Conservation (phyloP, 2,888 invertebrate species). For the Lapara coniferarum region DNA sequence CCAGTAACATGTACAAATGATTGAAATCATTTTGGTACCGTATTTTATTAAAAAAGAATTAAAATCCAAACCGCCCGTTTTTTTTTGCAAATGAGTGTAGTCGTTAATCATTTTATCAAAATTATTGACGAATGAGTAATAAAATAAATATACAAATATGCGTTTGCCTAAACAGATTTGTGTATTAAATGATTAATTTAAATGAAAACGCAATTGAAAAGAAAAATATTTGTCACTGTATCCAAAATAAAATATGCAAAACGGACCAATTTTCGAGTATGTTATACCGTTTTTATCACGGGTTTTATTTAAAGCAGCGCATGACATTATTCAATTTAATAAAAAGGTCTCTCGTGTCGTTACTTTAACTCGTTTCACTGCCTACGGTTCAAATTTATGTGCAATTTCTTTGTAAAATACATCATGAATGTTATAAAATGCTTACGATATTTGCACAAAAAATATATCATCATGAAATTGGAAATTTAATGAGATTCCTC, state of each 20-base stretch:
- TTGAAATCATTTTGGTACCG: no score
- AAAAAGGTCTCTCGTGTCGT: slow-evolving; percentile 16
- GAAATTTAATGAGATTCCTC: slow-evolving; percentile 29
- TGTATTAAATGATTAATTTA: no score
- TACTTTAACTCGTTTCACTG: slow-evolving; percentile 29
- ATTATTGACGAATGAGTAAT: no score
- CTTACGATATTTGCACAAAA: slow-evolving; percentile 32
- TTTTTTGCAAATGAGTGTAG: no score
- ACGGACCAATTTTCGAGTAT: slow-evolving; percentile 3
- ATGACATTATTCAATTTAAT: slow-evolving; percentile 18
- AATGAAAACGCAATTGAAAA: no score
- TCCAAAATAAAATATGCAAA: slow-evolving; percentile 3
- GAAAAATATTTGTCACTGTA: not conserved
- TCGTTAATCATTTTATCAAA: no score
- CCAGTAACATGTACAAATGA: no score
- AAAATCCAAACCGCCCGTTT: no score
- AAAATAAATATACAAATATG: no score
- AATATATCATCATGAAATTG: slow-evolving; percentile 38
- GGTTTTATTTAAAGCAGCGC: slow-evolving; percentile 2
- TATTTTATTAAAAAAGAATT: no score
- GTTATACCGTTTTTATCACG: not conserved
- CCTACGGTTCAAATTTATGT: slow-evolving; percentile 36
- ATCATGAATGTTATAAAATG: slow-evolving; percentile 34
- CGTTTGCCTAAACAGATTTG: no score
- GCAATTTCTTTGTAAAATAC: slow-evolving; percentile 36